Conservation (phyloP, 2,888 invertebrate species). For the Lasioglossum villosulum region DNA sequence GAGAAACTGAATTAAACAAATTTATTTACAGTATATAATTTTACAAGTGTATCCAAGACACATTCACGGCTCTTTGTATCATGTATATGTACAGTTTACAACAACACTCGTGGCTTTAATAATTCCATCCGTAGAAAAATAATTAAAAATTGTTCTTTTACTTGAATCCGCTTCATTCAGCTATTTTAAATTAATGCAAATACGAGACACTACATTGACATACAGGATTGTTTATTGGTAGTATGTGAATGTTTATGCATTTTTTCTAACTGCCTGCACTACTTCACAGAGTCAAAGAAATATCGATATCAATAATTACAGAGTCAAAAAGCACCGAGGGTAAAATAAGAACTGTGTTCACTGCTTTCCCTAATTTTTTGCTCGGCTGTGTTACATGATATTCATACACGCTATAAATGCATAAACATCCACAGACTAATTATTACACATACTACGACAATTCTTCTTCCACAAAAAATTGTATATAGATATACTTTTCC, state of each 20-base stretch:
- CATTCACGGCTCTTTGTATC: slow-evolving; percentile 11
- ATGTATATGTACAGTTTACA: slow-evolving; percentile 46
- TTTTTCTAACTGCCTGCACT: not conserved
- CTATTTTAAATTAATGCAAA: slow-evolving; percentile 14
- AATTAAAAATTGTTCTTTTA: slow-evolving; percentile 14
- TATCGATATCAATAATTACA: not conserved
- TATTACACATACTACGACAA: not conserved
- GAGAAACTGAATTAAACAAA: slow-evolving; percentile 46
- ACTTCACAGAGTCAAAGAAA: not conserved
- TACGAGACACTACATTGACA: slow-evolving; percentile 12
- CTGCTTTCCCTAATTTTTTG: not conserved
- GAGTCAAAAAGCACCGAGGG: not conserved
- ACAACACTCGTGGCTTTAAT: slow-evolving; percentile 28
- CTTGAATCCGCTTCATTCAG: not conserved
- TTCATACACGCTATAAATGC: not conserved
- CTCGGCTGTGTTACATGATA: not conserved
- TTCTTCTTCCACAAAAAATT: not conserved
- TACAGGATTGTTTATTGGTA: not conserved
- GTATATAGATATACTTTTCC: not conserved
- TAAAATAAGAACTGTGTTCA: not conserved
- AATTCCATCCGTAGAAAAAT: slow-evolving; percentile 32
- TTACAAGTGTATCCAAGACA: slow-evolving; percentile 40
- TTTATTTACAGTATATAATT: slow-evolving; percentile 64
- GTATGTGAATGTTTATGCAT: not conserved
- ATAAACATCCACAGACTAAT: not conserved